Evolutionary conservation across 1,140 invertebrate species (phyloP).

Genomic region (Drosophila tristis): DNA sequence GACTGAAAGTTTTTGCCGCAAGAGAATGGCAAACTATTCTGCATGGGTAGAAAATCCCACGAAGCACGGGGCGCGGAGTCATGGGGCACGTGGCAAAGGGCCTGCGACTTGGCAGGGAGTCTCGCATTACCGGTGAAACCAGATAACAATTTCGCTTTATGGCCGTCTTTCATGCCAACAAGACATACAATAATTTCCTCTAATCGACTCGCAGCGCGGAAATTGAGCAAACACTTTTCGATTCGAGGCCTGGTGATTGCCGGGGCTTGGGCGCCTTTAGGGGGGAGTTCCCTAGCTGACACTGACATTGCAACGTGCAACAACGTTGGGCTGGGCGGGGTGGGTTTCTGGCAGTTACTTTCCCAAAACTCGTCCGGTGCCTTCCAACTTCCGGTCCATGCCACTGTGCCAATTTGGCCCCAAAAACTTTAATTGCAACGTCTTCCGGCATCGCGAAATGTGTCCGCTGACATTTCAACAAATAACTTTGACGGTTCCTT

Average conservation of each 20-base stretch:
- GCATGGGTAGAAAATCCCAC: background rate
- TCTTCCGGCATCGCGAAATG: conserved; percentile 25
- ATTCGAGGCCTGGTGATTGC: background rate
- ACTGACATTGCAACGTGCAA: conserved; percentile 15
- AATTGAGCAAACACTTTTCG: conserved; percentile 78
- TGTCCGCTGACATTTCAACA: background rate
- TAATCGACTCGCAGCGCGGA: conserved; percentile 69
- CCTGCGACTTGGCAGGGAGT: background rate
- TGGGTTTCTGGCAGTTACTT: background rate
- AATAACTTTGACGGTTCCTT: background rate
- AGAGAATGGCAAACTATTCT: conserved; percentile 16
- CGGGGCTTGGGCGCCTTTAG: background rate
- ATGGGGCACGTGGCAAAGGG: background rate
- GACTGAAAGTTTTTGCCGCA: conserved; percentile 16
- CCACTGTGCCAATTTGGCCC: conserved; percentile 9
- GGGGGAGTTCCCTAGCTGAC: conserved; percentile 2
- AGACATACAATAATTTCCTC: conserved; percentile 77
- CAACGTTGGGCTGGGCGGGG: conserved; percentile 7
- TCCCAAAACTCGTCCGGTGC: background rate
- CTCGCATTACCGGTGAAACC: conserved; percentile 70
- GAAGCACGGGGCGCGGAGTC: background rate
- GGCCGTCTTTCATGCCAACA: conserved; percentile 70
- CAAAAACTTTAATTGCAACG: conserved; percentile 43
- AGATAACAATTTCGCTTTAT: conserved; percentile 75
- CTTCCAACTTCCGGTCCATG: conserved; percentile 26